phyloP scores from a whole-genome alignment of 2,797 vertebrate species.

The Potorous gilbertii region DNA sequence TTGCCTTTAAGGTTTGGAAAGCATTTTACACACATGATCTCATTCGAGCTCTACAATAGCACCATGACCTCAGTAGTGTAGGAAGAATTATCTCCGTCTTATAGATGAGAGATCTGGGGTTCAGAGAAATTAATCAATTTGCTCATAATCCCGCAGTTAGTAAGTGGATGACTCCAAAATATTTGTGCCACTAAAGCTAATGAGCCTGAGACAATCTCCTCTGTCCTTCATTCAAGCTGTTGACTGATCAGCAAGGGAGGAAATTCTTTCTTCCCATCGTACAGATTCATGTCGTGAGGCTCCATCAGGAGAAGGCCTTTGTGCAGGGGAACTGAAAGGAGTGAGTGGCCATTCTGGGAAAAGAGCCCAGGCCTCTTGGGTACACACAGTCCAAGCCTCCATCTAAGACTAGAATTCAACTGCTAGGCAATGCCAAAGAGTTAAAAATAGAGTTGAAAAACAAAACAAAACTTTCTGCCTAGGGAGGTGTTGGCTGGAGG shows the following conservation, averaged over 20 bases:
- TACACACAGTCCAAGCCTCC: conserved; percentile 18
- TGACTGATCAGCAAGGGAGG: conserved; percentile 4
- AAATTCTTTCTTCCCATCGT: conserved; percentile 10
- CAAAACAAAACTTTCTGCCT: conserved; percentile 49
- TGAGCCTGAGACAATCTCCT: neutral
- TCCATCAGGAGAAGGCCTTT: neutral
- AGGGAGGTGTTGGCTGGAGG: conserved; percentile 48
- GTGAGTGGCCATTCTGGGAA: conserved; percentile 34
- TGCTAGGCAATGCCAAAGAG: conserved; percentile 55
- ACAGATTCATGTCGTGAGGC: neutral
- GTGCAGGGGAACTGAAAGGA: conserved; percentile 44
- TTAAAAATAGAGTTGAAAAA: conserved; percentile 70
- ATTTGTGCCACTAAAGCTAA: neutral
- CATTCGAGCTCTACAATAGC: neutral
- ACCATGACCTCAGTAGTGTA: neutral
- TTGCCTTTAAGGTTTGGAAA: neutral
- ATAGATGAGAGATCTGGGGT: neutral
- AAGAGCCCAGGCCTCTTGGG: conserved; percentile 17
- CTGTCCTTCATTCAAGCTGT: conserved; percentile 14
- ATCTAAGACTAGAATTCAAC: conserved; percentile 46
- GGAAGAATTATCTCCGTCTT: neutral
- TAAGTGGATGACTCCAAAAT: neutral
- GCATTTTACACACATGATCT: neutral
- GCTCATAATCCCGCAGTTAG: neutral
- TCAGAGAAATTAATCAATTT: neutral